These are phyloP conservation scores for Sphenopsis melanotis DNA, from an alignment of 2,797 vertebrate genomes.

Conservation along the genomic window DNA sequence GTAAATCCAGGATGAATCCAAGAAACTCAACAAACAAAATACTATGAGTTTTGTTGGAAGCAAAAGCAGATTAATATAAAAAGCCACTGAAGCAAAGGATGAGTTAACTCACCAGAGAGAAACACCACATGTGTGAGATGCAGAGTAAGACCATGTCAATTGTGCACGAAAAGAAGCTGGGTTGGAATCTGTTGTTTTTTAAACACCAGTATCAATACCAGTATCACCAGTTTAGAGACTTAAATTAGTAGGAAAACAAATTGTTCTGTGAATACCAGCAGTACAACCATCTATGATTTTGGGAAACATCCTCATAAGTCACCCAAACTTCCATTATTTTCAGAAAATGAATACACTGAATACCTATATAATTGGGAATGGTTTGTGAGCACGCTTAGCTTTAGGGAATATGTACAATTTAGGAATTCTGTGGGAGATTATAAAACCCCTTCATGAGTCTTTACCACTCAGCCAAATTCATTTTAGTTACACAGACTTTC, in stretches of 20 bases:
- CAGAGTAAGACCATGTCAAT: not conserved
- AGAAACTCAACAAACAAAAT: not conserved
- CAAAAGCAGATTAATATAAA: not conserved
- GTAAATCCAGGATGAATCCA: not conserved
- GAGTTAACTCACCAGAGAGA: not conserved
- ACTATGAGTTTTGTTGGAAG: not conserved
- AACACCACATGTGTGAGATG: not conserved
- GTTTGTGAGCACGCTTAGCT: not conserved
- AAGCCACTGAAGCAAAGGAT: not conserved
- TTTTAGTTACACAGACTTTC: not conserved
- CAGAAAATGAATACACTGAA: not conserved
- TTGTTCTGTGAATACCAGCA: not conserved
- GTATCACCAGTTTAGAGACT: not conserved
- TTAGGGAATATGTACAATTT: not conserved
- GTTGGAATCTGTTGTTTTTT: not conserved
- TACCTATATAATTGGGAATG: not conserved
- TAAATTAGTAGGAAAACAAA: not conserved
- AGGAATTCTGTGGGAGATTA: not conserved
- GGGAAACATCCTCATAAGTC: not conserved
- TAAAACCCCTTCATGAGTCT: not conserved
- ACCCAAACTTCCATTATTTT: not conserved
- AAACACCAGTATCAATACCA: not conserved
- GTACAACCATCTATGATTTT: not conserved
- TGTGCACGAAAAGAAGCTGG: rapidly evolving
- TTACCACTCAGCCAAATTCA: not conserved